Evolutionary conservation across 2,113 vertebrate genomes (phyloP).

Genomic region (Dolichallabes microphthalmus): DNA sequence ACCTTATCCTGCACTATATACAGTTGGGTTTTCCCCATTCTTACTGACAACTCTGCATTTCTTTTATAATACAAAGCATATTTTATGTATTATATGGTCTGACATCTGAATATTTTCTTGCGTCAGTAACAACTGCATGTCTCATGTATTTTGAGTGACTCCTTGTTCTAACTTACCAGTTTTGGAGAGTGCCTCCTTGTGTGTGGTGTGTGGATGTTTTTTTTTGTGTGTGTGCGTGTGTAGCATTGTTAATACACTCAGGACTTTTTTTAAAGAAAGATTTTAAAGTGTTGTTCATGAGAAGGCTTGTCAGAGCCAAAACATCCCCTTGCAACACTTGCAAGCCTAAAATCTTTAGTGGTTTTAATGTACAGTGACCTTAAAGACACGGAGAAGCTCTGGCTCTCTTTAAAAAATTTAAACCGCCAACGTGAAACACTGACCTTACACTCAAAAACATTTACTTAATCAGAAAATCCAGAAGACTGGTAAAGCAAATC

Average conservation of each 20-base stretch:
- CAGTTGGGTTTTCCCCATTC: no score
- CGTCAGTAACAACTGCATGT: no score
- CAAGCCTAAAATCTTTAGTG: background rate
- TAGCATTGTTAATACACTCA: background rate
- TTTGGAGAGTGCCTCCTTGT: background rate
- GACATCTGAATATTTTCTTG: background rate
- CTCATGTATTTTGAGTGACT: no score
- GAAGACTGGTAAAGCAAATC: background rate
- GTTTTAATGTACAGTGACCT: background rate
- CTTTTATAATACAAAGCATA: background rate
- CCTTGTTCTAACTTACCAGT: no score
- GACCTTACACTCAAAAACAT: background rate
- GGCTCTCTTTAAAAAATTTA: background rate
- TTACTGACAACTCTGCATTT: background rate
- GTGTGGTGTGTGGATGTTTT: background rate
- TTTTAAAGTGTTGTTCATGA: background rate
- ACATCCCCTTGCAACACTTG: background rate
- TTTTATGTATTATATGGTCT: background rate
- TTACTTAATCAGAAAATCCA: background rate
- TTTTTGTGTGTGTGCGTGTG: background rate
- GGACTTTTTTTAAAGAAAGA: no score
- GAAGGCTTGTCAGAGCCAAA: background rate
- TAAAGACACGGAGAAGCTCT: background rate
- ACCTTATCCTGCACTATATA: no score
- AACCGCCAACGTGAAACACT: background rate